Evolutionary conservation across 2,113 vertebrate genomes (phyloP).

Genomic region (Sceloporus tristichus): DNA sequence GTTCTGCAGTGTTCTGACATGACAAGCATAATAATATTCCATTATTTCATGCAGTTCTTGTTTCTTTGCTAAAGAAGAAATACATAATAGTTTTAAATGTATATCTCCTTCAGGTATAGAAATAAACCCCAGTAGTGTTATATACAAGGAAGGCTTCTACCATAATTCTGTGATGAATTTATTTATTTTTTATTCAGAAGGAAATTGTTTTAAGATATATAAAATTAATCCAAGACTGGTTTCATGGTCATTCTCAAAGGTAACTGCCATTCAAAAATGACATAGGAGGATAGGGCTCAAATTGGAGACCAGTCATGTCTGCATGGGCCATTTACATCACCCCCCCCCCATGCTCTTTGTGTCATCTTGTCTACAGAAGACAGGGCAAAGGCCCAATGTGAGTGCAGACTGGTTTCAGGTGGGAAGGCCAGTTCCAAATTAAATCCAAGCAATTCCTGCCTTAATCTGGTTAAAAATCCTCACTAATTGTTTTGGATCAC

Average conservation of each 20-base stretch:
- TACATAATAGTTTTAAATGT: not conserved
- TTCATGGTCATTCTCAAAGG: not conserved
- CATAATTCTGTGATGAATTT: slow-evolving; percentile 1
- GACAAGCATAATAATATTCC: slow-evolving; percentile 38
- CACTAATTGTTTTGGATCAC: too few species aligned
- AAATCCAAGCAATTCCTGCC: too few species aligned
- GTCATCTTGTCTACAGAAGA: too few species aligned
- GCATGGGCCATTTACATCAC: too few species aligned
- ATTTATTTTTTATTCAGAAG: not conserved
- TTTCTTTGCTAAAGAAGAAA: not conserved
- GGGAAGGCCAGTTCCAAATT: too few species aligned
- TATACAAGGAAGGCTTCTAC: not conserved
- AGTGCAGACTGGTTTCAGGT: too few species aligned
- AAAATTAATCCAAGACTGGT: not conserved
- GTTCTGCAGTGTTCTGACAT: slow-evolving; percentile 35
- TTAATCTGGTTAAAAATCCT: too few species aligned
- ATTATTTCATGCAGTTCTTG: slow-evolving; percentile 13
- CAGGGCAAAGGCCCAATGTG: too few species aligned
- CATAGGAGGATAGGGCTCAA: too few species aligned
- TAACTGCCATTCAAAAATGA: not conserved
- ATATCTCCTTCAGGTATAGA: not conserved
- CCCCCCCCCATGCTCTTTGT: too few species aligned
- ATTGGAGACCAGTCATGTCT: too few species aligned
- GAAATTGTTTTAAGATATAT: not conserved
- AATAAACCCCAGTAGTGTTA: slow-evolving; percentile 8